Conservation (phyloP, 2,113 vertebrate genomes). For the Nibea coibor region DNA sequence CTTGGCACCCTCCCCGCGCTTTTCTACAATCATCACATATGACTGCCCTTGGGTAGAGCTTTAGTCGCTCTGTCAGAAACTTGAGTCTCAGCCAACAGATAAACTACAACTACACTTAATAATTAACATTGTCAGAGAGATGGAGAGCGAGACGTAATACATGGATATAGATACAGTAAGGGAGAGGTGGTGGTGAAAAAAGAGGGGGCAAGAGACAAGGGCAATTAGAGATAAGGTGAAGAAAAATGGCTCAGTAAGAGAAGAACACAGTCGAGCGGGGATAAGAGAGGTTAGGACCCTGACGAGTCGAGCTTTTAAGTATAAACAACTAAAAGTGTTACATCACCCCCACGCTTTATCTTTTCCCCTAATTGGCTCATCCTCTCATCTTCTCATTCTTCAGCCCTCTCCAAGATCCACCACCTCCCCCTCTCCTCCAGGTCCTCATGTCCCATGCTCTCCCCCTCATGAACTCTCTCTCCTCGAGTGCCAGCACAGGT, state of each 20-base stretch:
- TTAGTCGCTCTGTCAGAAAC: constrained; percentile 59
- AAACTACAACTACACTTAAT: constrained; percentile 63
- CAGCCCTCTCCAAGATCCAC: neutral
- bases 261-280: constrained; percentile 9
- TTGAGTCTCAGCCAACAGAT: constrained; percentile 66
- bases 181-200: neutral
- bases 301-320: constrained; percentile 41
- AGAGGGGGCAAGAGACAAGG: neutral
- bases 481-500: constrained; percentile 66
- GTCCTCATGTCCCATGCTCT: constrained; percentile 4
- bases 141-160: constrained; percentile 26
- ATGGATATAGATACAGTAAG: neutral
- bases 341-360: constrained; percentile 15
- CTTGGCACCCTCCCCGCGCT: neutral
- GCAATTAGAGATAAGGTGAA: constrained; percentile 9
- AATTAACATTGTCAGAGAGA: constrained; percentile 51
- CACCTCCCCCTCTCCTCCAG: neutral
- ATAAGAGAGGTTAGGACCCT: constrained; percentile 42
- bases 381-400: constrained; percentile 34
- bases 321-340: constrained; percentile 54
- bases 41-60: constrained; percentile 56
- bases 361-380: constrained; percentile 45
- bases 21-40: constrained; percentile 37
- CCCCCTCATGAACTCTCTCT: constrained; percentile 29
- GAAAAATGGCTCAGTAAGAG: constrained; percentile 19